Percentiles rank a stretch among this genome's conserved stretches.
These are phyloP conservation scores for Dicycla oo DNA, from an alignment of 2,888 invertebrate genomes.

Conservation along the genomic window DNA sequence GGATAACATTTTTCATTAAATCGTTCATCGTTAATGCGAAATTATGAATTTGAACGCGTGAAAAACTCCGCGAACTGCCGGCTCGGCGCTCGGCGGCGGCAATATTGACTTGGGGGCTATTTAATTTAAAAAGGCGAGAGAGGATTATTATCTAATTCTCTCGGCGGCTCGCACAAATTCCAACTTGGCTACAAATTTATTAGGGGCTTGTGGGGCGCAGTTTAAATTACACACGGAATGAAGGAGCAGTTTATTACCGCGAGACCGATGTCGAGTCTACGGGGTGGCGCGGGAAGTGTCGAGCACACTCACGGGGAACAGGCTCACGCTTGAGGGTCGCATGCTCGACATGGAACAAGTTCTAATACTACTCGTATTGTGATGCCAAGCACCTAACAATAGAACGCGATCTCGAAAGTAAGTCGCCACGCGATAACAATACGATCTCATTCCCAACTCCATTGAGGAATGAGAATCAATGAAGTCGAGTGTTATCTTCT, in stretches of 20 bases:
- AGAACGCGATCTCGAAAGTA: background rate
- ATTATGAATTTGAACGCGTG: conserved; percentile 70
- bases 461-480: conserved; percentile 28
- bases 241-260: conserved; percentile 65
- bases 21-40: conserved; percentile 68
- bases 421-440: conserved; percentile 3
- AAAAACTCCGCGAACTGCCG: conserved; percentile 53
- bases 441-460: conserved; percentile 12
- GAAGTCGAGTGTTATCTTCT: conserved; percentile 46
- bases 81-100: conserved; percentile 29
- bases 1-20: conserved; percentile 70
- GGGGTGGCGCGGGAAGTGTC: background rate
- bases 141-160: conserved; percentile 76
- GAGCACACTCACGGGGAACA: background rate
- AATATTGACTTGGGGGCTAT: conserved; percentile 71
- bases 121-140: conserved; percentile 75
- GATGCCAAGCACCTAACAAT: background rate
- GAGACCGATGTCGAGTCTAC: conserved; percentile 6
- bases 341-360: background rate
- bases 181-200: conserved; percentile 69
- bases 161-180: conserved; percentile 64
- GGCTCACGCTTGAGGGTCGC: background rate
- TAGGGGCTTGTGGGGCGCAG: conserved; percentile 56
- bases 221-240: conserved; percentile 62
- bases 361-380: background rate